Conservation (phyloP, 2,797 vertebrate genomes). For the Cetoscarus ocellatus region DNA sequence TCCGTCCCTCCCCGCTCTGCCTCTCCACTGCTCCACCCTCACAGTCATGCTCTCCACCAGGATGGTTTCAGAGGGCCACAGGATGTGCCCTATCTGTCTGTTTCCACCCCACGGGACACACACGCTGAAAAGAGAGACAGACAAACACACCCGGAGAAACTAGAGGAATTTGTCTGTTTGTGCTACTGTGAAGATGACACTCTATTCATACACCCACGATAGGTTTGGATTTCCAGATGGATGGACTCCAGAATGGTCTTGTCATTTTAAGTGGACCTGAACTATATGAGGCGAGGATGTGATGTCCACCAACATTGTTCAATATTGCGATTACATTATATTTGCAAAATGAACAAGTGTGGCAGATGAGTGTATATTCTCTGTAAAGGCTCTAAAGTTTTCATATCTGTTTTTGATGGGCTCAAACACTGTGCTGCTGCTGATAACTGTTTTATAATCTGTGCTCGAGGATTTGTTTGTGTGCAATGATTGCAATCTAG, state of each 20-base stretch:
- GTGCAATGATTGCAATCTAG: no score
- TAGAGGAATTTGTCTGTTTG: slow-evolving; percentile 70
- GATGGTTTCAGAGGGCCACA: slow-evolving; percentile 63
- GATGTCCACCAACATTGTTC: no score
- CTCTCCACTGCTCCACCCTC: slow-evolving; percentile 59
- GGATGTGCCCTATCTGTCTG: slow-evolving; percentile 77
- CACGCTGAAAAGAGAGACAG: slow-evolving; percentile 48
- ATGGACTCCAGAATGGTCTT: not conserved
- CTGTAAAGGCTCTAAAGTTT: no score
- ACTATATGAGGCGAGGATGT: no score
- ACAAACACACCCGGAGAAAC: slow-evolving; percentile 65
- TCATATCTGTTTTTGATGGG: no score
- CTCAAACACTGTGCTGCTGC: no score
- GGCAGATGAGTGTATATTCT: no score
- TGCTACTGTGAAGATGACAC: slow-evolving; percentile 40
- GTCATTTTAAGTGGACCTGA: no score
- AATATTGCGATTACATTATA: no score
- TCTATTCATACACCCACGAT: slow-evolving; percentile 31
- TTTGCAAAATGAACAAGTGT: no score
- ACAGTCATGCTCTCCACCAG: slow-evolving; percentile 51
- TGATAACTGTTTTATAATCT: no score
- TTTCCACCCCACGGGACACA: slow-evolving; percentile 56
- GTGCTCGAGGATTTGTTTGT: no score
- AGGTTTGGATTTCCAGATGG: not conserved
- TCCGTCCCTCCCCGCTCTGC: slow-evolving; percentile 53